Percentiles rank a stretch among this genome's conserved stretches.
These are phyloP conservation scores for Nesogale talazaci DNA, from an alignment of 2,113 vertebrate genomes.

Conservation along the genomic window DNA sequence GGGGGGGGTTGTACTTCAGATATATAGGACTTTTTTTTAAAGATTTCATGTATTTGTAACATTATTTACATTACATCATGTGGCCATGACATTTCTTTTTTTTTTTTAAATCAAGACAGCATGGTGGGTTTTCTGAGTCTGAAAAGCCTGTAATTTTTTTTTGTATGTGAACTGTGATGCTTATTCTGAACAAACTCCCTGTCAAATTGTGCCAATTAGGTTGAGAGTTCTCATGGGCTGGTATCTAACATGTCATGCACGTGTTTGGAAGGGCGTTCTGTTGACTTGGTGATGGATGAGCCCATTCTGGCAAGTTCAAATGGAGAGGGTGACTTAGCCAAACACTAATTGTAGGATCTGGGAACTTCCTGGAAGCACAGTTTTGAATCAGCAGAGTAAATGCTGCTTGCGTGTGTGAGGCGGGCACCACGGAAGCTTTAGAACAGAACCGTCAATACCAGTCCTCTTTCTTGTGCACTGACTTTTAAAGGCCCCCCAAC, in stretches of 20 bases:
- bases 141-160: conserved; percentile 71
- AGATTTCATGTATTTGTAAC: conserved; percentile 7
- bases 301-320: conserved; percentile 73
- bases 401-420: conserved; percentile 20
- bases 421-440: conserved; percentile 64
- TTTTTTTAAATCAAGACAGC: conserved; percentile 68
- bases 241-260: conserved; percentile 58
- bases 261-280: conserved; percentile 70
- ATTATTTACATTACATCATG: conserved; percentile 52
- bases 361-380: conserved; percentile 73
- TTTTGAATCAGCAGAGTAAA: conserved; percentile 60
- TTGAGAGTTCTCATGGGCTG: conserved; percentile 78
- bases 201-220: conserved; percentile 63
- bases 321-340: conserved; percentile 60
- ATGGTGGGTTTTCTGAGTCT: conserved; percentile 63
- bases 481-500: conserved; percentile 62
- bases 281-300: conserved; percentile 75
- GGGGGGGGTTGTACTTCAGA: too few species aligned
- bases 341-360: conserved; percentile 71
- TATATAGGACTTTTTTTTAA: background rate
- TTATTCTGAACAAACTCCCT: conserved; percentile 76
- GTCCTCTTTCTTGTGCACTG: conserved; percentile 60
- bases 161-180: conserved; percentile 61
- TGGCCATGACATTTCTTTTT: conserved; percentile 53
- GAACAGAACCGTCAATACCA: conserved; percentile 66